Percentiles rank a stretch among this genome's conserved stretches.
Evolutionary conservation across 2,113 vertebrate species (phyloP).

Genomic region (Prunella himalayana): DNA sequence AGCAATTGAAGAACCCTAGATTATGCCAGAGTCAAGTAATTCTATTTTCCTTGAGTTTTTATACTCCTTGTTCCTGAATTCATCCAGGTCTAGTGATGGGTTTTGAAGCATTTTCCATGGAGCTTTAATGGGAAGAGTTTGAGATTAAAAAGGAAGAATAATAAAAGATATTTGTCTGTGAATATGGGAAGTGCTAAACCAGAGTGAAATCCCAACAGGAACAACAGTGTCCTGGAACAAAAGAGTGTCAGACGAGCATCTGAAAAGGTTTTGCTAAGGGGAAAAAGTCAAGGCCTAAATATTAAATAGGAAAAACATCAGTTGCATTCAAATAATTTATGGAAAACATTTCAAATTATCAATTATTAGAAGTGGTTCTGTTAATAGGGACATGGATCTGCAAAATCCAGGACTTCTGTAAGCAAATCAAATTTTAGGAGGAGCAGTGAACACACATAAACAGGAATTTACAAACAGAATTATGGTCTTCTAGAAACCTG

Average conservation of each 20-base stretch:
- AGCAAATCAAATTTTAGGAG: background rate
- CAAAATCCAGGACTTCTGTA: background rate
- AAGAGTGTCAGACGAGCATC: background rate
- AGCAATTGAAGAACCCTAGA: background rate
- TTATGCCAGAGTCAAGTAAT: background rate
- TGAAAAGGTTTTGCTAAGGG: background rate
- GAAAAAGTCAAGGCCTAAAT: background rate
- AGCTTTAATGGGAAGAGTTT: background rate
- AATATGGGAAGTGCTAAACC: background rate
- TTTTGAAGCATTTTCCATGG: background rate
- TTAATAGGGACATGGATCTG: background rate
- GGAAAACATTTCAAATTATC: background rate
- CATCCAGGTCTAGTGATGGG: background rate
- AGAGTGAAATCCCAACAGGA: background rate
- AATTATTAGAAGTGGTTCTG: background rate
- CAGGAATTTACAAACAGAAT: background rate
- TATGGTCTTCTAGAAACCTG: background rate
- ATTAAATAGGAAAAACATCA: background rate
- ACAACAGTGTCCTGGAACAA: background rate
- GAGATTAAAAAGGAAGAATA: background rate
- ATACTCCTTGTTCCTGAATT: background rate
- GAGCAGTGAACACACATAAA: background rate
- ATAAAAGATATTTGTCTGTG: background rate
- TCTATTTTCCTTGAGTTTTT: background rate
- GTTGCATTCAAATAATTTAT: background rate